A percentile compares a stretch with the other conserved stretches of the same genome.
These are phyloP conservation scores for Macropodus opercularis DNA, from an alignment of 2,797 vertebrate species.

Conservation along the genomic window DNA sequence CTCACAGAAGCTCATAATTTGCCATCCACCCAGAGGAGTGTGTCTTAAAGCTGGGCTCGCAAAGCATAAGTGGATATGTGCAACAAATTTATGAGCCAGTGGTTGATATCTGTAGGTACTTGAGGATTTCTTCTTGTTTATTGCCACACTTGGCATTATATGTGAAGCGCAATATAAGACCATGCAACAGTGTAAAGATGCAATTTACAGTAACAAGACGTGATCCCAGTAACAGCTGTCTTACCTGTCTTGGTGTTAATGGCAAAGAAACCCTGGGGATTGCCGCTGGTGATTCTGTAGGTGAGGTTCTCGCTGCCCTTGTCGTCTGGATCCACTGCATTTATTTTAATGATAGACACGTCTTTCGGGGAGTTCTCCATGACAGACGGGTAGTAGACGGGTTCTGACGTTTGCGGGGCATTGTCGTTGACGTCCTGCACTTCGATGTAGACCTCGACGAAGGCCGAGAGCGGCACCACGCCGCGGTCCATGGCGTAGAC, in stretches of 20 bases:
- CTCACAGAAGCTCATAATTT: constrained; percentile 13
- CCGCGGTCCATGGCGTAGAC: constrained; percentile 93
- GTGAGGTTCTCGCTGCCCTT: constrained; percentile 89
- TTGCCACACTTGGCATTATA: constrained; percentile 10
- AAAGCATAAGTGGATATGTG: constrained; percentile 8
- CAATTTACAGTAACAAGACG: constrained; percentile 11
- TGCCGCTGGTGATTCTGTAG: constrained; percentile 96
- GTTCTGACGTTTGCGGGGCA: constrained; percentile 91
- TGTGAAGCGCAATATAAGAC: constrained; percentile 2
- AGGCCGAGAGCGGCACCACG: constrained; percentile 92
- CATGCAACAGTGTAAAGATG: not conserved
- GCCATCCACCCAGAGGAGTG: not conserved
- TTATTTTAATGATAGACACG: constrained; percentile 91
- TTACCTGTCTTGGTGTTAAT: constrained; percentile 92
- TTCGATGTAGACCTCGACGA: constrained; percentile 93
- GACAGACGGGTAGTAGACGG: constrained; percentile 94
- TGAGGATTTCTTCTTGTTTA: not conserved
- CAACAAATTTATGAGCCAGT: constrained; percentile 5
- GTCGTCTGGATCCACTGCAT: constrained; percentile 92
- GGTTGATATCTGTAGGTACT: constrained; percentile 5
- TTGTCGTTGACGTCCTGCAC: constrained; percentile 98
- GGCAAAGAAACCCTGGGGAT: constrained; percentile 96
- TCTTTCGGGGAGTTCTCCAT: constrained; percentile 96
- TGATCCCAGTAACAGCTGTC: constrained; percentile 34
- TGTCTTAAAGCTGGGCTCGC: constrained; percentile 16